A percentile compares a stretch with the other conserved stretches of the same genome.
These are phyloP conservation scores for Neolamprologus falcicula DNA, from an alignment of 2,113 vertebrate species.

Conservation along the genomic window DNA sequence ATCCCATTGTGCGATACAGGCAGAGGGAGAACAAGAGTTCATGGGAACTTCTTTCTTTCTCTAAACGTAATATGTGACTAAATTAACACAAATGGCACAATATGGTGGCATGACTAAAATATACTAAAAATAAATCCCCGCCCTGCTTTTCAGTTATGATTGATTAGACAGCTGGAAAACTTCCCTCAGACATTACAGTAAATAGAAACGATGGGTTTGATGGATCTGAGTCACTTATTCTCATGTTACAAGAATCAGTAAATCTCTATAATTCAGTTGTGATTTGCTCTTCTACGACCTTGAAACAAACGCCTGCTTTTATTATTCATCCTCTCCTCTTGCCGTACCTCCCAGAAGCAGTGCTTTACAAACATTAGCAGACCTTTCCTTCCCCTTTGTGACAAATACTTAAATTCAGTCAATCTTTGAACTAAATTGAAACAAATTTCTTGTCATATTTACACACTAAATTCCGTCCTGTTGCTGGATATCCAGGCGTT, in stretches of 20 bases:
- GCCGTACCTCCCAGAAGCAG: background rate
- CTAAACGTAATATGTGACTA: background rate
- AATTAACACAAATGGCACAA: background rate
- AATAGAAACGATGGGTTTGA: background rate
- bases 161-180: background rate
- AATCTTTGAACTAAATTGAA: background rate
- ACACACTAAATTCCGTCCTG: background rate
- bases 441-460: background rate
- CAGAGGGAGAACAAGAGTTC: background rate
- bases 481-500: background rate
- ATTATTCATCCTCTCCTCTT: background rate
- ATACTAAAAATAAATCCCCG: background rate
- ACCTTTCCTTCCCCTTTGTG: background rate
- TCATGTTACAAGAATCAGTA: background rate
- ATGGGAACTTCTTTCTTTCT: background rate
- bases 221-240: background rate
- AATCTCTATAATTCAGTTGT: background rate
- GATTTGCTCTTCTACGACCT: rapidly evolving
- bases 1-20: background rate
- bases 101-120: background rate
- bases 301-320: background rate
- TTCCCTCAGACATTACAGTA: background rate
- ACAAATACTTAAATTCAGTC: background rate
- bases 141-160: rapidly evolving
- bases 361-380: background rate